Conservation (phyloP, 2,888 invertebrate species). For the Heterodera filipjevi region DNA sequence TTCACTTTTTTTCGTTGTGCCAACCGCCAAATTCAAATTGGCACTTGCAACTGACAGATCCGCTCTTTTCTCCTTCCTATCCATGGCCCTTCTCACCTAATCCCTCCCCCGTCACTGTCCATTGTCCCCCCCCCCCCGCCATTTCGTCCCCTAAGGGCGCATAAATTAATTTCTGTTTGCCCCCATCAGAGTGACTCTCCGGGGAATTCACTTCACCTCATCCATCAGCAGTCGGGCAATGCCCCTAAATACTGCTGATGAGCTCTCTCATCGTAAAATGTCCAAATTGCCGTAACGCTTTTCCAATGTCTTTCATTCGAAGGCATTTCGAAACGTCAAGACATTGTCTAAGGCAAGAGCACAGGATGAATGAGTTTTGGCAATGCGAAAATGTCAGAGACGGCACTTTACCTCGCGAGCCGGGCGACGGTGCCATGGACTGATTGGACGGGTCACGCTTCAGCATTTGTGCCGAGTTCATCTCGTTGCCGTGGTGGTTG, state of each 20-base stretch:
- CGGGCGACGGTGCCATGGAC: not conserved
- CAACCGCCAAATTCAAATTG: slow-evolving; percentile 6
- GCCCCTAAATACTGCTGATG: not conserved
- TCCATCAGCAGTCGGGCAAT: slow-evolving; percentile 1
- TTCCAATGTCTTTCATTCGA: not conserved
- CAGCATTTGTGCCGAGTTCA: not conserved
- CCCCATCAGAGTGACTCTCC: not conserved
- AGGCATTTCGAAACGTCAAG: not conserved
- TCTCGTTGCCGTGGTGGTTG: not conserved
- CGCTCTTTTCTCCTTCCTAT: not conserved
- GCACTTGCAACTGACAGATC: slow-evolving; percentile 1
- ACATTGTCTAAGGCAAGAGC: not conserved
- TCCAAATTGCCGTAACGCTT: not conserved
- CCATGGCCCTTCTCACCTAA: not conserved
- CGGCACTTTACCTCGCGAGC: not conserved
- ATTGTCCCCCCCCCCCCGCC: not conserved
- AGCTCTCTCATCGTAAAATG: not conserved
- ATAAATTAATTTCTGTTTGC: slow-evolving; percentile 14
- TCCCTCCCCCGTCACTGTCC: not conserved
- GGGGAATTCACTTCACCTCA: not conserved
- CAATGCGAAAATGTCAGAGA: not conserved
- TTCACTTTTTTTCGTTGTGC: too few species aligned
- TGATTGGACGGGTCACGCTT: not conserved
- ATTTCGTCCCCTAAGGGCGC: slow-evolving; percentile 7
- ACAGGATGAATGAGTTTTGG: too few species aligned